Evolutionary conservation across 2,797 vertebrate genomes (phyloP).

Genomic region (Micropoecilia bifurca): DNA sequence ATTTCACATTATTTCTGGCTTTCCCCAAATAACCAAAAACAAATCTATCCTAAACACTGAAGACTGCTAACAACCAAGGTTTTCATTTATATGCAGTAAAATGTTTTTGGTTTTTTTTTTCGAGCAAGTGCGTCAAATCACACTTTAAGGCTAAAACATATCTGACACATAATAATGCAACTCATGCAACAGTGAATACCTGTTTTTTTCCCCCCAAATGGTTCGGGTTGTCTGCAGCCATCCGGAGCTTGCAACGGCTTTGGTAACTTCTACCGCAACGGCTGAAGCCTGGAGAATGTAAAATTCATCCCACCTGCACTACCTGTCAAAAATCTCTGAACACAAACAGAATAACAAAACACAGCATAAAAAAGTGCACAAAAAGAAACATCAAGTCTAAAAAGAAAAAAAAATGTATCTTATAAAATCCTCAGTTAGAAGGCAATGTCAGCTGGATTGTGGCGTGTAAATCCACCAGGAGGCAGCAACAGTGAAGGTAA

Average conservation of each 20-base stretch:
- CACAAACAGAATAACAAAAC: conserved; percentile 20
- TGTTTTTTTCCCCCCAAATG: conserved; percentile 5
- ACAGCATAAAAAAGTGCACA: not conserved
- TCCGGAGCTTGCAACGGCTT: conserved; percentile 4
- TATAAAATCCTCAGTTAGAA: conserved; percentile 18
- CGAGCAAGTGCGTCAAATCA: not conserved
- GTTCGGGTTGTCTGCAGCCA: conserved; percentile 16
- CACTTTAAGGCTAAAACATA: conserved; percentile 5
- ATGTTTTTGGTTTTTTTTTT: not conserved
- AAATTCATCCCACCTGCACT: conserved; percentile 6
- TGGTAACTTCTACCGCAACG: conserved; percentile 6
- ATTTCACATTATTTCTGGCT: conserved; percentile 17
- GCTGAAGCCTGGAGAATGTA: conserved; percentile 23
- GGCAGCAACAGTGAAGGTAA: conserved; percentile 55
- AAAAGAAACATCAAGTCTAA: not conserved
- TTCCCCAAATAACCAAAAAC: not conserved
- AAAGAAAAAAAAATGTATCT: conserved; percentile 1
- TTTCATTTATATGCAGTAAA: conserved; percentile 1
- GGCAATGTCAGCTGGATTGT: conserved; percentile 8
- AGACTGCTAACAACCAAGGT: not conserved
- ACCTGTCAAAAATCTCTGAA: conserved; percentile 8
- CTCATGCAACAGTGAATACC: conserved; percentile 21
- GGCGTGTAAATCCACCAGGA: conserved; percentile 55
- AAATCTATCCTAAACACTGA: conserved; percentile 8
- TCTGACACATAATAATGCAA: not conserved